A percentile compares a stretch with the other conserved stretches of the same genome.
Evolutionary conservation across 2,797 vertebrate genomes (phyloP).

Genomic region (Pristis pectinata): DNA sequence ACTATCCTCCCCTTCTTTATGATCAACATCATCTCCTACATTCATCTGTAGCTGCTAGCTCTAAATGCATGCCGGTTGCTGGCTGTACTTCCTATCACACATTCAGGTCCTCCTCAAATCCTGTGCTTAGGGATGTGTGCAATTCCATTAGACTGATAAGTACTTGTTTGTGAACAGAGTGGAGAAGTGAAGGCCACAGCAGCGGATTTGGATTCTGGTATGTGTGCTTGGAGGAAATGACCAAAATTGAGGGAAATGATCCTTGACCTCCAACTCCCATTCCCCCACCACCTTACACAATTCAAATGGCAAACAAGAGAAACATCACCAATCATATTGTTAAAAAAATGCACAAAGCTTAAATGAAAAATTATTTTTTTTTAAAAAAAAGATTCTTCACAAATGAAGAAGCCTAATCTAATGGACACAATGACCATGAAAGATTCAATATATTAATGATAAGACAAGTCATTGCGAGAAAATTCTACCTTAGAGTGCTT

Average conservation of each 20-base stretch:
- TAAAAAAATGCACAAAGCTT: neutral
- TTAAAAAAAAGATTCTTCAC: neutral
- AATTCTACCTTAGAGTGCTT: neutral
- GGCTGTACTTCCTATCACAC: too few relatives aligned
- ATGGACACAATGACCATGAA: neutral
- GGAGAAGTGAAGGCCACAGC: neutral
- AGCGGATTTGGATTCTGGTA: neutral
- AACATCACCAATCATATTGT: neutral
- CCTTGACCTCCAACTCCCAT: too few relatives aligned
- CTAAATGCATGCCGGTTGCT: too few relatives aligned
- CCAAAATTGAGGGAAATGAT: neutral
- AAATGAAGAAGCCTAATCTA: neutral
- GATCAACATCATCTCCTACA: neutral
- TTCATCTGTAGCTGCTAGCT: neutral
- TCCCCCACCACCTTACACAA: neutral
- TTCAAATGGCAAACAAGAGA: slow-evolving; percentile 7
- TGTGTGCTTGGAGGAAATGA: neutral
- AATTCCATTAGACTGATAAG: neutral
- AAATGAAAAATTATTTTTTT: neutral
- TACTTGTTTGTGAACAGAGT: neutral
- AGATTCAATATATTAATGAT: neutral
- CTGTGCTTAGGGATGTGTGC: neutral
- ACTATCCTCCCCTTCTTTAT: neutral
- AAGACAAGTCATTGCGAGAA: neutral
- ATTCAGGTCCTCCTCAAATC: neutral